These are phyloP conservation scores for Chamaea fasciata DNA, from an alignment of 2,113 vertebrate species.

Conservation along the genomic window DNA sequence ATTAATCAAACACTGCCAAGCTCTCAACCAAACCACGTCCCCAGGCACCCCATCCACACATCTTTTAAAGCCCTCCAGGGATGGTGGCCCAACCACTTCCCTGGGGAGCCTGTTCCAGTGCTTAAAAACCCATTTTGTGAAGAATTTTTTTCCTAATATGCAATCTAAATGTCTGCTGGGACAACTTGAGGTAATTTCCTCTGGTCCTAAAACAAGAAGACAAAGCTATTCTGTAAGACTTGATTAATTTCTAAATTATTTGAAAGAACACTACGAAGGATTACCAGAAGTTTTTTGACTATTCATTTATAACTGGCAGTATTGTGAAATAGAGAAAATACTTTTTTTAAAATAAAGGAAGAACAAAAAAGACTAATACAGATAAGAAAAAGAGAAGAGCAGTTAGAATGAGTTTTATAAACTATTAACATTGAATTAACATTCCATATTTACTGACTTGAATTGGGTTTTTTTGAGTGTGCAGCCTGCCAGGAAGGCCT, in stretches of 20 bases:
- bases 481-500: background rate
- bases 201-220: background rate
- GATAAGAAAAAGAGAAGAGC: background rate
- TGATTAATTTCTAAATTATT: background rate
- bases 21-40: background rate
- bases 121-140: background rate
- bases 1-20: background rate
- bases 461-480: background rate
- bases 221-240: background rate
- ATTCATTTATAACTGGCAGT: background rate
- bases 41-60: background rate
- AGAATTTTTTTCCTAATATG: background rate
- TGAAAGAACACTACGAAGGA: background rate
- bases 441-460: background rate
- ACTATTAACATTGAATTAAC: background rate
- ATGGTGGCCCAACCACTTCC: background rate
- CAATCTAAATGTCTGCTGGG: background rate
- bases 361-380: background rate
- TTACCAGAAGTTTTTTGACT: background rate
- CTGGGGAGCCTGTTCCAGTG: background rate
- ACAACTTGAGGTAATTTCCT: background rate
- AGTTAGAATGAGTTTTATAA: background rate
- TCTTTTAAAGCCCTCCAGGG: background rate
- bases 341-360: background rate
- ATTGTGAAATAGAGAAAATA: background rate